Conservation (phyloP, 2,113 vertebrate species). For the Aphyosemion australe region DNA sequence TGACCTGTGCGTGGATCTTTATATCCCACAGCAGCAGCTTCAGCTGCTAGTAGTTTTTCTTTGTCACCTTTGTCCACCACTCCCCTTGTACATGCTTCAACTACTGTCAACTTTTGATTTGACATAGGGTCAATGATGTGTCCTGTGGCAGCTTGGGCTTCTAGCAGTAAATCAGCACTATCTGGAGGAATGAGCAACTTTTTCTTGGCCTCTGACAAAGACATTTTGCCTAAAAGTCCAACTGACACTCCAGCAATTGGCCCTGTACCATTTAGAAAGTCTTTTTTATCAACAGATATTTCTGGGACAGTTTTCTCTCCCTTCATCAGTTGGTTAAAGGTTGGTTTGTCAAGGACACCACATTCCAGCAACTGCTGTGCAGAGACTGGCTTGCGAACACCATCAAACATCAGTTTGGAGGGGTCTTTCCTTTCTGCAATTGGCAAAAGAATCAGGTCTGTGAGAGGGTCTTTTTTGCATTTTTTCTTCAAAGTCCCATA, state of each 20-base stretch:
- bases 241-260: constrained; percentile 86
- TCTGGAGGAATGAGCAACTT: constrained; percentile 82
- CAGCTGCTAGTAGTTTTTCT: constrained; percentile 84
- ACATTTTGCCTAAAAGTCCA: constrained; percentile 78
- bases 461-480: constrained; percentile 86
- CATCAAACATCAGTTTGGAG: constrained; percentile 88
- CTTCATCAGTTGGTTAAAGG: constrained; percentile 84
- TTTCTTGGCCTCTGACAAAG: constrained; percentile 88
- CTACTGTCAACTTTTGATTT: constrained; percentile 85
- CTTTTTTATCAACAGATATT: constrained; percentile 85
- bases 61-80: constrained; percentile 85
- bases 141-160: constrained; percentile 94
- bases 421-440: constrained; percentile 79
- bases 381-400: constrained; percentile 90
- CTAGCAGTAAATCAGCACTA: constrained; percentile 85
- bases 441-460: constrained; percentile 84
- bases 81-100: constrained; percentile 84
- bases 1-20: constrained; percentile 83
- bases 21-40: constrained; percentile 87
- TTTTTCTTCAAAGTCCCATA: constrained; percentile 86
- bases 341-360: constrained; percentile 87
- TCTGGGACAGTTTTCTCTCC: constrained; percentile 87
- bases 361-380: constrained; percentile 90
- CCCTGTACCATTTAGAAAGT: constrained; percentile 88
- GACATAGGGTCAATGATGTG: constrained; percentile 87